Percentiles rank a stretch among this genome's conserved stretches.
Conservation (phyloP, 92 coral and sea anemone species). For the Plumapathes pennacea region DNA sequence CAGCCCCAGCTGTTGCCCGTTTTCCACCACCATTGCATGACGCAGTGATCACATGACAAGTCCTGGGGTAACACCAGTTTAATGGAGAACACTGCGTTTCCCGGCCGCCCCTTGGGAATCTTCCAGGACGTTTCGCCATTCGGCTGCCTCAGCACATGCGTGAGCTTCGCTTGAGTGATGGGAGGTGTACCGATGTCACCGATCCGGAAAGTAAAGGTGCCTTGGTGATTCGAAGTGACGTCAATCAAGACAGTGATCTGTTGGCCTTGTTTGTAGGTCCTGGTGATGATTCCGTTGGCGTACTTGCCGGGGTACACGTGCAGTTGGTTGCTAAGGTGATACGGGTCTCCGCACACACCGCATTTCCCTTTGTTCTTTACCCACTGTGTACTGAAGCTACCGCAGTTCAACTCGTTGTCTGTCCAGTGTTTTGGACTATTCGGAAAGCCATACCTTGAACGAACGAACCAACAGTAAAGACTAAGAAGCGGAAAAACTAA, state of each 20-base stretch:
- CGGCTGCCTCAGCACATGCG: slow-evolving; percentile 45
- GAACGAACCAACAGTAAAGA: no score
- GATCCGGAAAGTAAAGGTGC: slow-evolving; percentile 71
- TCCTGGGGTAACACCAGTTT: slow-evolving; percentile 65
- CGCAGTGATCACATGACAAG: slow-evolving; percentile 84
- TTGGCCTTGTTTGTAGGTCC: slow-evolving; percentile 63
- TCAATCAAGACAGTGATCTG: slow-evolving; percentile 49
- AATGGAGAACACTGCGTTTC: slow-evolving; percentile 40
- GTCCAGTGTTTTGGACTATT: slow-evolving; percentile 28
- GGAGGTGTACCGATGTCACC: slow-evolving; percentile 67
- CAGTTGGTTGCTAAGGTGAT: slow-evolving; percentile 19
- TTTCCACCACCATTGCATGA: slow-evolving; percentile 98
- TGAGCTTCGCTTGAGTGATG: slow-evolving; percentile 73
- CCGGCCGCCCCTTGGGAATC: slow-evolving; percentile 9
- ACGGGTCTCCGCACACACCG: slow-evolving; percentile 65
- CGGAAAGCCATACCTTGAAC: background rate
- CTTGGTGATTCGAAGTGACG: slow-evolving; percentile 80
- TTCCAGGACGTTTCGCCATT: slow-evolving; percentile 33
- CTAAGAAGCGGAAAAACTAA: no score
- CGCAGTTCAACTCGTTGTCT: slow-evolving; percentile 61
- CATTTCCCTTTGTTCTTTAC: slow-evolving; percentile 46
- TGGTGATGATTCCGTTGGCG: slow-evolving; percentile 60
- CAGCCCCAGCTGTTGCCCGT: slow-evolving; percentile 89
- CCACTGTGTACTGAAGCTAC: slow-evolving; percentile 46
- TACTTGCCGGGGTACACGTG: slow-evolving; percentile 67